Base-by-base conservation (phyloP, 2,797 vertebrate species). In the Lutjanus campechanus region DNA sequence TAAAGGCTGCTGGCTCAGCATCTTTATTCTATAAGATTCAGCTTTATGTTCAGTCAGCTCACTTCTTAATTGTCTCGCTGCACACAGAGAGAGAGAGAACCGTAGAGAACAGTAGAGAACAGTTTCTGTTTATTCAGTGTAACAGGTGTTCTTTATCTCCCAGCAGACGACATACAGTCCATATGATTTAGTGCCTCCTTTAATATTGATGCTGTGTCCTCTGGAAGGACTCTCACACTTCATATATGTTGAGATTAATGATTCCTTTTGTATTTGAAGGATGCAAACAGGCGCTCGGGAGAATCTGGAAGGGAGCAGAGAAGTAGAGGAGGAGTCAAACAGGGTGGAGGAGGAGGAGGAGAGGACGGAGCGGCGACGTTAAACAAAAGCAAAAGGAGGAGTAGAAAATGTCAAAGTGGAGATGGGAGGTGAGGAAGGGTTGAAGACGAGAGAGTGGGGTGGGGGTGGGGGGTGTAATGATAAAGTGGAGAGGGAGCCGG, bases 41-140 rank as follows among this genome's bases (percentile, higher is more conserved):
- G 68, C 82, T 55, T 88, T 80, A 80, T 89, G 89, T 89, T 79
- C 77, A 86, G 87, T 91, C 90, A 92, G 91, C 86, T 77, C 29
- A 36, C 19, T 88, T 84, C 76, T 81, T 81, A 76, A 87, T 88
- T 83, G 75, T 70, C 19, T 75, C 67, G 55, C 64, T 40, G 10
- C 59, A n/a, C 17, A 46, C 70, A 51, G 63, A 66, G n/a, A n/a
- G n/a, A n/a, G n/a, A n/a, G n/a, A n/a, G 58, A 77, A 55, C 43
- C 50, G 58, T 74, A 64, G 22, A 68, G 59, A 77, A 58, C 46
- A 64, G 67, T 19, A 61, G 46, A 66, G 65, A 82, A 69, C 61
- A 50, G 55, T 60, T 50, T 63, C 44, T 79, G 0, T 85, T 66
- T 69, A 29, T 80, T 64, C 16, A 13, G 69, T 65, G 84, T 68